These are phyloP conservation scores for Phortica okadai DNA, from an alignment of 2,888 invertebrate genomes.

Conservation along the genomic window DNA sequence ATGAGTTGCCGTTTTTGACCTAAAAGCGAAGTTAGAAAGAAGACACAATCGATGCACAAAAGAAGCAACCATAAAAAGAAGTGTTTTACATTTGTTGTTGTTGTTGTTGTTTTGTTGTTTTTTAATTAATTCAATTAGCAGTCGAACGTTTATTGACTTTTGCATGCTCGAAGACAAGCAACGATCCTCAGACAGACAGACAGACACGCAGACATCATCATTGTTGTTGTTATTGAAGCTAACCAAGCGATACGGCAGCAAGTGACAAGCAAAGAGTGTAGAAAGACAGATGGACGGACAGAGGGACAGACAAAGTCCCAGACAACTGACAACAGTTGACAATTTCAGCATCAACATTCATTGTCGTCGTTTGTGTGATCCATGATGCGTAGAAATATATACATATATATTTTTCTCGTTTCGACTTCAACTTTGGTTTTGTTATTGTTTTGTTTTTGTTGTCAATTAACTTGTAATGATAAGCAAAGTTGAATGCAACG, in stretches of 20 bases:
- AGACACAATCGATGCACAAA: background rate
- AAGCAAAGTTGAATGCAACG: conserved; percentile 47
- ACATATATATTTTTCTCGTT: too few relatives aligned
- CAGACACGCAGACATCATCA: background rate
- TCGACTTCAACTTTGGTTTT: conserved; percentile 39
- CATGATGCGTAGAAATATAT: background rate
- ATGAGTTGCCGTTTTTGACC: too few relatives aligned
- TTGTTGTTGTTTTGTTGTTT: conserved; percentile 26
- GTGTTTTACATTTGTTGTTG: background rate
- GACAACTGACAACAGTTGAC: too few relatives aligned
- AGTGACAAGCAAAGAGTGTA: background rate
- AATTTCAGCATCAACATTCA: background rate
- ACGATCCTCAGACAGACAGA: background rate
- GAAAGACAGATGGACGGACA: background rate
- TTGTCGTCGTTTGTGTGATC: background rate
- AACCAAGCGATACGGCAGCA: background rate
- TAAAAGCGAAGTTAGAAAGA: background rate
- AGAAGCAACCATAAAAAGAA: background rate
- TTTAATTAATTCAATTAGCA: conserved; percentile 58
- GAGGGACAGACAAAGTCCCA: background rate
- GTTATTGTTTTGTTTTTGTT: conserved; percentile 25
- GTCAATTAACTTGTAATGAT: conserved; percentile 44
- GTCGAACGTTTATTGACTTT: conserved; percentile 53
- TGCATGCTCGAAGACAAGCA: conserved; percentile 35
- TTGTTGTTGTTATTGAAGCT: background rate